Evolutionary conservation across 2,797 vertebrate genomes (phyloP).

Genomic region (Acomys russatus): DNA sequence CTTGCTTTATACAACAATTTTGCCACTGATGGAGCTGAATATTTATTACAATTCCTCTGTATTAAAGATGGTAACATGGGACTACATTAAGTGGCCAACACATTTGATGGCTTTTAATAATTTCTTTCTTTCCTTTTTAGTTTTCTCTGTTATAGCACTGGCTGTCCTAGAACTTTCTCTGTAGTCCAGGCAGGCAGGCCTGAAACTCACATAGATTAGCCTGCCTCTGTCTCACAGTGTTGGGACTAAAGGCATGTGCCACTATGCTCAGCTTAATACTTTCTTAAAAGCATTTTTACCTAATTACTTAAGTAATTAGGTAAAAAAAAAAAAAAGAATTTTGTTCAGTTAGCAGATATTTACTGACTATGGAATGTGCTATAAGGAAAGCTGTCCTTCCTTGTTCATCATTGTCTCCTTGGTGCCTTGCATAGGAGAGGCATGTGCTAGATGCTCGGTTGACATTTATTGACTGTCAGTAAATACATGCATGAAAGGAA

Average conservation of each 20-base stretch:
- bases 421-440: background rate
- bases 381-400: background rate
- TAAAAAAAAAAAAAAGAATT: background rate
- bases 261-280: background rate
- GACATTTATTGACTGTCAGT: background rate
- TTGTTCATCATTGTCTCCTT: background rate
- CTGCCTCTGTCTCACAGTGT: background rate
- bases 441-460: background rate
- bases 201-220: background rate
- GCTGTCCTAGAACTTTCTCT: background rate
- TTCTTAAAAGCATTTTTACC: constrained; percentile 31
- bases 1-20: background rate
- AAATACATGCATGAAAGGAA: background rate
- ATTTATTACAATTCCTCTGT: background rate
- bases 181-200: background rate
- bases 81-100: background rate
- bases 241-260: background rate
- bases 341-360: constrained; percentile 29
- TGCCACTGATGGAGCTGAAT: constrained; percentile 24
- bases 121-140: background rate
- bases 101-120: constrained; percentile 39
- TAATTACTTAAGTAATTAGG: background rate
- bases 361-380: background rate
- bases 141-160: background rate
- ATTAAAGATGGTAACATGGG: background rate